Conservation (phyloP, 2,888 invertebrate species). For the Acanthosoma haemorrhoidale region DNA sequence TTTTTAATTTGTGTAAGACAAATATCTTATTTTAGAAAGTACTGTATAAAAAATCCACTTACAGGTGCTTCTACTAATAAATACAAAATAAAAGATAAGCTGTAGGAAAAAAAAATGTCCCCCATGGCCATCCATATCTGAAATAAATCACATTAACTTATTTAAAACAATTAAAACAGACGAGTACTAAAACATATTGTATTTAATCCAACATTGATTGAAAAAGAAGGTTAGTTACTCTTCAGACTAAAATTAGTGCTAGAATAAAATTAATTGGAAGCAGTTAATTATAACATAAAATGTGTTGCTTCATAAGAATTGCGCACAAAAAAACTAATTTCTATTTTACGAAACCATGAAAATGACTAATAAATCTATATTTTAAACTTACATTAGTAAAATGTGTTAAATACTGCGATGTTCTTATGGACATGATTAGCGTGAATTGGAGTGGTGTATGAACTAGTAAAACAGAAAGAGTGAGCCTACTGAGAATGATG, state of each 20-base stretch:
- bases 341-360: too few relatives aligned
- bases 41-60: neutral
- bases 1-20: too few relatives aligned
- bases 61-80: conserved; percentile 41
- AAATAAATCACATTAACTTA: neutral
- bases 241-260: too few relatives aligned
- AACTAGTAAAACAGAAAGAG: conserved; percentile 36
- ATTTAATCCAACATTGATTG: too few relatives aligned
- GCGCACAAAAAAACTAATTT: too few relatives aligned
- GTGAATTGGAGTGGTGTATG: conserved; percentile 36
- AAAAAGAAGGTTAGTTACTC: too few relatives aligned
- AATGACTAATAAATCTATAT: neutral
- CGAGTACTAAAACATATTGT: too few relatives aligned
- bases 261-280: too few relatives aligned
- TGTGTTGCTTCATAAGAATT: too few relatives aligned
- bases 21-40: neutral
- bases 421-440: conserved; percentile 31
- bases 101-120: conserved; percentile 38
- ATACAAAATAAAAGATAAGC: conserved; percentile 37
- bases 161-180: too few relatives aligned
- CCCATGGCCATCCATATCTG: conserved; percentile 41
- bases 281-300: too few relatives aligned
- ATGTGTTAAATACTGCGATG: conserved; percentile 31
- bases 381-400: conserved; percentile 31
- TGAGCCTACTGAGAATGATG: conserved; percentile 30